These are phyloP conservation scores for Conistra vaccinii DNA, from an alignment of 2,888 invertebrate genomes.

Conservation along the genomic window DNA sequence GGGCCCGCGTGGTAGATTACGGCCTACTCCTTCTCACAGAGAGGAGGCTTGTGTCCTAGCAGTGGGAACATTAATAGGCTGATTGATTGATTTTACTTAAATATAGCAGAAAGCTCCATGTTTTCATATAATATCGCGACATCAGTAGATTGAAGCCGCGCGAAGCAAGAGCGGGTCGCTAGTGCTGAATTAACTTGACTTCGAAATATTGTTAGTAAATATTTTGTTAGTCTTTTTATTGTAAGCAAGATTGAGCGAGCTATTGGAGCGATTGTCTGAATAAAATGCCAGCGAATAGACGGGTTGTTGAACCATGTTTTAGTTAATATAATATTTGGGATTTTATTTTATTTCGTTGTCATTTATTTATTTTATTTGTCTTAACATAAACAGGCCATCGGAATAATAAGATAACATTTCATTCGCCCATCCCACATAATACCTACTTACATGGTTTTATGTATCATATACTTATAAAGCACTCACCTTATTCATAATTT, in stretches of 20 bases:
- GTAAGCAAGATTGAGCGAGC: constrained; percentile 3
- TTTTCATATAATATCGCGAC: not conserved
- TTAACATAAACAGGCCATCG: too few relatives aligned
- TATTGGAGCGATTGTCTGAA: constrained; percentile 32
- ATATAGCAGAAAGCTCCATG: not conserved
- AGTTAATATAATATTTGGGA: not conserved
- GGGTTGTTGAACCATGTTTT: constrained; percentile 39
- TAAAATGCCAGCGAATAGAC: constrained; percentile 20
- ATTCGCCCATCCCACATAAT: too few relatives aligned
- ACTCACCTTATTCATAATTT: not conserved
- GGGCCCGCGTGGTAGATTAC: too few relatives aligned
- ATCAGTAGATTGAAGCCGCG: not conserved
- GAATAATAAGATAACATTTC: too few relatives aligned
- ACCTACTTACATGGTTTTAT: not conserved
- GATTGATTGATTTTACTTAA: too few relatives aligned
- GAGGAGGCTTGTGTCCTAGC: too few relatives aligned
- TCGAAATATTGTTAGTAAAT: constrained; percentile 37
- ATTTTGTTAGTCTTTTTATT: constrained; percentile 30
- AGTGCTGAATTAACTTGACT: constrained; percentile 33
- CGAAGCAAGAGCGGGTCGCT: not conserved
- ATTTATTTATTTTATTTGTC: constrained; percentile 8
- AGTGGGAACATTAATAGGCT: too few relatives aligned
- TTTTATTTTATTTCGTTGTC: not conserved
- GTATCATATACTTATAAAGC: not conserved
- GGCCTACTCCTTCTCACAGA: too few relatives aligned